Percentiles rank a stretch among this genome's conserved stretches.
phyloP scores from a whole-genome alignment of 2,888 invertebrate genomes.

The Scelioninae gen. 1 region DNA sequence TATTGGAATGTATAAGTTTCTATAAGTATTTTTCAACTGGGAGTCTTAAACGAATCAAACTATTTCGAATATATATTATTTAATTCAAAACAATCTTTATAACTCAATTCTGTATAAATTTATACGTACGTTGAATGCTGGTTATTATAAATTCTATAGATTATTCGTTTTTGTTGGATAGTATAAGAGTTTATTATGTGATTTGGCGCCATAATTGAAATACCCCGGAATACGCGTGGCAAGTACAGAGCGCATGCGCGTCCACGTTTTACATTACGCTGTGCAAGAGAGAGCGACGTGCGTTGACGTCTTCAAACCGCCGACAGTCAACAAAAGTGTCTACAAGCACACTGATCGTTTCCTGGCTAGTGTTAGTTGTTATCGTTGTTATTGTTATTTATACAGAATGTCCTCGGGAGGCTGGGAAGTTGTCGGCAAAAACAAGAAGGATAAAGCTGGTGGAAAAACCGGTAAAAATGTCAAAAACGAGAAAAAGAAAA shows the following conservation, averaged over 20 bases:
- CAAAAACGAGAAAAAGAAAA: slow-evolving; percentile 87
- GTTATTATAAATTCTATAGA: too few relatives aligned
- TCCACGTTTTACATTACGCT: slow-evolving; percentile 72
- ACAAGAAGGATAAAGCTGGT: slow-evolving; percentile 86
- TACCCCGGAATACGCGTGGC: slow-evolving; percentile 69
- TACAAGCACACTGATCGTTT: slow-evolving; percentile 39
- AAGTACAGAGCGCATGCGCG: slow-evolving; percentile 70
- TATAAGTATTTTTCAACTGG: too few relatives aligned
- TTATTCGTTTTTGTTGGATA: too few relatives aligned
- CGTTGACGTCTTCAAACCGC: slow-evolving; percentile 63
- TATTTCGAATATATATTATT: too few relatives aligned
- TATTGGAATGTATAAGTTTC: too few relatives aligned
- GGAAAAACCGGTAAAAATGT: slow-evolving; percentile 85
- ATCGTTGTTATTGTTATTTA: slow-evolving; percentile 59
- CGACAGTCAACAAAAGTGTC: slow-evolving; percentile 57
- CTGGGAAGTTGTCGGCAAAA: slow-evolving; percentile 85
- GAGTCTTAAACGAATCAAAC: too few relatives aligned
- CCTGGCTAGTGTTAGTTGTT: slow-evolving; percentile 61
- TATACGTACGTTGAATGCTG: too few relatives aligned
- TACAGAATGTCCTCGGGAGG: slow-evolving; percentile 81
- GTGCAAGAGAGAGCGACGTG: slow-evolving; percentile 28
- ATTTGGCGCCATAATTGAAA: neutral
- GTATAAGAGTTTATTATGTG: too few relatives aligned
- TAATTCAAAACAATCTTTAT: too few relatives aligned
- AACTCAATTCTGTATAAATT: too few relatives aligned